These are phyloP conservation scores for Cotesia typhae DNA, from an alignment of 1,140 invertebrate genomes.

Conservation along the genomic window DNA sequence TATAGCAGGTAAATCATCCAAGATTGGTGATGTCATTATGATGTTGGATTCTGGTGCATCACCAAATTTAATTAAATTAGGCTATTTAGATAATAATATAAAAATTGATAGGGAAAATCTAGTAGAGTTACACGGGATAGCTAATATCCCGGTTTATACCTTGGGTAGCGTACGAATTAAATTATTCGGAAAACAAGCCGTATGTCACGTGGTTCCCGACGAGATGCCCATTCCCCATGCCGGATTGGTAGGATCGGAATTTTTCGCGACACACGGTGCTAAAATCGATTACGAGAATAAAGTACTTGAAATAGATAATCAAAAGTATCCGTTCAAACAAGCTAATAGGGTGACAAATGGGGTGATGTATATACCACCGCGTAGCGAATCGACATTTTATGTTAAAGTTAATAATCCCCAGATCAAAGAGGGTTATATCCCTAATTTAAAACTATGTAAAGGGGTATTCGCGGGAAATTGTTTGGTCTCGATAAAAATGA, in stretches of 20 bases:
- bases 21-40: too few relatives aligned
- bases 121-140: too few relatives aligned
- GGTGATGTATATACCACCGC: conserved; percentile 9
- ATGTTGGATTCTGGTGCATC: too few relatives aligned
- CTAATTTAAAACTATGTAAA: conserved; percentile 18
- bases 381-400: conserved; percentile 24
- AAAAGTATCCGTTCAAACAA: conserved; percentile 17
- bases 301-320: conserved; percentile 5
- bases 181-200: conserved; percentile 9
- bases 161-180: conserved; percentile 19
- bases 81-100: too few relatives aligned
- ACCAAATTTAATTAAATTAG: too few relatives aligned
- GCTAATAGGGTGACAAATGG: neutral
- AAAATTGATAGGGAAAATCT: too few relatives aligned
- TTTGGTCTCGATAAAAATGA: conserved; percentile 7
- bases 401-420: conserved; percentile 22
- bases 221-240: conserved; percentile 22
- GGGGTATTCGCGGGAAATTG: conserved; percentile 17
- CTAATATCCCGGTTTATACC: too few relatives aligned
- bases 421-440: conserved; percentile 20
- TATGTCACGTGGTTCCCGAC: conserved; percentile 21
- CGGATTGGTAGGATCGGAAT: conserved; percentile 18
- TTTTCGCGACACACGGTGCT: conserved; percentile 7
- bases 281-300: conserved; percentile 14
- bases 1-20: too few relatives aligned